A percentile compares a stretch with the other conserved stretches of the same genome.
phyloP scores from a whole-genome alignment of 2,797 vertebrate species.

The Pangasius krempfi region DNA sequence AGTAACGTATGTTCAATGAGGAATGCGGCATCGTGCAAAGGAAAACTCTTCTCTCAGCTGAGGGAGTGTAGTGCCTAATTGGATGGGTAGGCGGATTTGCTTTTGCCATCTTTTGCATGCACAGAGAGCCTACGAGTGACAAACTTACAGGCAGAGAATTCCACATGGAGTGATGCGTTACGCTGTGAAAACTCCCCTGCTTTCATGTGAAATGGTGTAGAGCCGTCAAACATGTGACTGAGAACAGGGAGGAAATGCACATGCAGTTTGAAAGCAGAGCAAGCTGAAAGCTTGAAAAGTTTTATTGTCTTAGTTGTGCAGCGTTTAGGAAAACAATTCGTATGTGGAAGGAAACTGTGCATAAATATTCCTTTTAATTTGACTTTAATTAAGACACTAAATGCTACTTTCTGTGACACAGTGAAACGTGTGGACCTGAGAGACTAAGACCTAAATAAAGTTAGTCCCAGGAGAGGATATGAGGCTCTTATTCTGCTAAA shows the following conservation, averaged over 20 bases:
- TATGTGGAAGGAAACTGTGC: slow-evolving; percentile 76
- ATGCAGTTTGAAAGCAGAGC: slow-evolving; percentile 77
- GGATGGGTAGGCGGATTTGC: slow-evolving; percentile 29
- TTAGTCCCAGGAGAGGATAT: slow-evolving; percentile 79
- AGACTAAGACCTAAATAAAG: slow-evolving; percentile 85
- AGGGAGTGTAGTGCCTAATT: slow-evolving; percentile 21
- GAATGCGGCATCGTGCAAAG: not conserved
- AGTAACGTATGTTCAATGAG: not conserved
- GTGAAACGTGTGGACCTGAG: slow-evolving; percentile 85
- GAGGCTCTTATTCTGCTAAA: slow-evolving; percentile 86
- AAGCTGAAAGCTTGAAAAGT: slow-evolving; percentile 94
- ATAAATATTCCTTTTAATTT: slow-evolving; percentile 85
- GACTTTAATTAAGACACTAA: slow-evolving; percentile 96
- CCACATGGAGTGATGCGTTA: slow-evolving; percentile 26
- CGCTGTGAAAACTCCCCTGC: slow-evolving; percentile 17
- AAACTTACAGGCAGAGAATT: slow-evolving; percentile 17
- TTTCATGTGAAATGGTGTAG: not conserved
- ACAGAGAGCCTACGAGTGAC: slow-evolving; percentile 8
- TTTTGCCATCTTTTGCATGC: slow-evolving; percentile 21
- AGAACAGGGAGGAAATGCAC: not conserved
- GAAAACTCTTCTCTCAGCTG: slow-evolving; percentile 5
- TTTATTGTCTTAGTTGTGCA: slow-evolving; percentile 87
- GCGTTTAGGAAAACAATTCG: slow-evolving; percentile 88
- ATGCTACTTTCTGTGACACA: slow-evolving; percentile 90
- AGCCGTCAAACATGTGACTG: not conserved